Evolutionary conservation across 2,113 vertebrate species (phyloP).

Genomic region (Ceratotherium simum): DNA sequence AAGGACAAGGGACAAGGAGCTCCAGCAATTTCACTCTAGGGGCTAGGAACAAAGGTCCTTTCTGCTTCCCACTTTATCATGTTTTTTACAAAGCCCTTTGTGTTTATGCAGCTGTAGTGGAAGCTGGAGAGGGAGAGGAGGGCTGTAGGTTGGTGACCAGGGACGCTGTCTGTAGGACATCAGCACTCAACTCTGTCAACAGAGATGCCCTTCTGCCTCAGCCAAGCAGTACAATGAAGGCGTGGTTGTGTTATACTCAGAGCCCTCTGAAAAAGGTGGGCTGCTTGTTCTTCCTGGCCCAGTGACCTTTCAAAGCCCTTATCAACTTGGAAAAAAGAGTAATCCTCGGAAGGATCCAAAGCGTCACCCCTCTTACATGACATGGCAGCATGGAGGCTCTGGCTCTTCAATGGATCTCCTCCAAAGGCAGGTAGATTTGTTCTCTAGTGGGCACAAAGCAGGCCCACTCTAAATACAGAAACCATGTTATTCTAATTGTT

Average conservation of each 20-base stretch:
- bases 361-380: not conserved
- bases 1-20: not conserved
- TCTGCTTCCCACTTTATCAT: not conserved
- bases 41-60: not conserved
- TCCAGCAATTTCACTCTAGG: not conserved
- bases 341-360: not conserved
- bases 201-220: not conserved
- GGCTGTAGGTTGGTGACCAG: not conserved
- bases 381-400: not conserved
- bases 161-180: not conserved
- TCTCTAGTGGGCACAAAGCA: not conserved
- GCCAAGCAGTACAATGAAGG: not conserved
- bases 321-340: not conserved
- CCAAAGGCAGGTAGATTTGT: not conserved
- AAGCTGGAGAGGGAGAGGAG: not conserved
- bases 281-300: not conserved
- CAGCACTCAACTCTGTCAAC: not conserved
- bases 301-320: not conserved
- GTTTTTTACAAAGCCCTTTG: not conserved
- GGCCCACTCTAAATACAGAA: not conserved
- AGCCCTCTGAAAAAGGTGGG: not conserved
- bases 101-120: not conserved
- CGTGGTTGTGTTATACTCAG: too few relatives aligned
- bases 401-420: not conserved
- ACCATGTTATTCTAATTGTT: conserved; percentile 22